Conservation (phyloP, 2,797 vertebrate genomes). For the Erithacus rubecula region DNA sequence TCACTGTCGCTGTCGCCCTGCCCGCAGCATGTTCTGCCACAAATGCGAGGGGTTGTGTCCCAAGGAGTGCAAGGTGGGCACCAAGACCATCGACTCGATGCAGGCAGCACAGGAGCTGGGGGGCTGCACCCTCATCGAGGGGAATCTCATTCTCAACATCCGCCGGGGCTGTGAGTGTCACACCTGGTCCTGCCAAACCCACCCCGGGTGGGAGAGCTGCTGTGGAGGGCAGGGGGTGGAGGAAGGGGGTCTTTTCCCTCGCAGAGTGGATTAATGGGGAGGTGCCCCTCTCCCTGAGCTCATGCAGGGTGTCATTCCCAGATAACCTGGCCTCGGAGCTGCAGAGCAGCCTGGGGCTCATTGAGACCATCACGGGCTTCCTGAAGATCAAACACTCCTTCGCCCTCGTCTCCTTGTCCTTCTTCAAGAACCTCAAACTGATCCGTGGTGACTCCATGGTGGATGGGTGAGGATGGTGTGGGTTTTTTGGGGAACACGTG, state of each 20-base stretch:
- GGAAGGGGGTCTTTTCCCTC: no score
- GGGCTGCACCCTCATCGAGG: constrained; percentile 80
- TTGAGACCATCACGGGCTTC: constrained; percentile 82
- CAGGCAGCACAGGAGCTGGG: constrained; percentile 73
- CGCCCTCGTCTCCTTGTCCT: constrained; percentile 77
- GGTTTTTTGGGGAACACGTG: rapidly evolving
- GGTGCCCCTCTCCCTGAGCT: not conserved
- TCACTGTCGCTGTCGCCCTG: rapidly evolving
- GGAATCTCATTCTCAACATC: constrained; percentile 81
- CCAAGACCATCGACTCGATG: constrained; percentile 78
- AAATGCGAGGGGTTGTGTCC: constrained; percentile 80
- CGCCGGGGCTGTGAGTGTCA: constrained; percentile 78
- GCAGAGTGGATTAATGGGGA: not conserved
- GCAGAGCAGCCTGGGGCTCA: constrained; percentile 76
- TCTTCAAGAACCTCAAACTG: constrained; percentile 81
- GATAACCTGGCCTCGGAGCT: constrained; percentile 77
- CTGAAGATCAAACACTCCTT: constrained; percentile 85
- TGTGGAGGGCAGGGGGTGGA: rapidly evolving
- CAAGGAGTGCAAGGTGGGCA: constrained; percentile 81
- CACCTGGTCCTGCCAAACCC: rapidly evolving
- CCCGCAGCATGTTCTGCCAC: constrained; percentile 77
- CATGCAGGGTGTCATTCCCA: not conserved
- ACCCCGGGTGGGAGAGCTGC: rapidly evolving
- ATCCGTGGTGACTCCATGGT: constrained; percentile 81
- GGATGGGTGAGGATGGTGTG: constrained; percentile 69